Evolutionary conservation across 2,797 vertebrate genomes (phyloP), one percentile per base, ranked within the genome.

Genomic region (Arrhamphus sclerolepis): DNA sequence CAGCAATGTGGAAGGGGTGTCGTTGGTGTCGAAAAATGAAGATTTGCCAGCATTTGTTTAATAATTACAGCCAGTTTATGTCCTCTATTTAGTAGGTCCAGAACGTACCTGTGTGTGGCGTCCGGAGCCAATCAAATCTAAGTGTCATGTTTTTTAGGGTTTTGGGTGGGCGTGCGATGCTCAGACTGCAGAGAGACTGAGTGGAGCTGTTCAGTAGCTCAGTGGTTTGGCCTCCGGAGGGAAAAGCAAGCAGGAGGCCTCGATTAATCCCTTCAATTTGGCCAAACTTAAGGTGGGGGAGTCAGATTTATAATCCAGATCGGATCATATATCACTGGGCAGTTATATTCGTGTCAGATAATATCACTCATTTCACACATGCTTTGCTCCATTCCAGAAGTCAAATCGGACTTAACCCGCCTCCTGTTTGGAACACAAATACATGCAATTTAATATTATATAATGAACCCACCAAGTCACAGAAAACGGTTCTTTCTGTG

Each of bases 281-380:
- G 73, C 58, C 68, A 80, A 77, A 73, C 38, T n/a, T 56, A 40
- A 46, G 72, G 46, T 51, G 61, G 56, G 72, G 66, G 62, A 48
- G 81, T 75, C 66, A 82, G 78, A 82, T 77, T 66, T 73, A 66
- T 81, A 83, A 83, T 84, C 85, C 89, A 82, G 79, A 83, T 57
- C 31, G 56, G 84, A 85, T 88, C 64, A 62, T 77, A 66, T 84
- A 75, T 89, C 85, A 89, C 72, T 72, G 63, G 52, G 58, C 60
- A 74, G 79, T 81, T 56, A 58, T 68, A 62, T 74, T 74, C 71
- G 68, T 71, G 76, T 81, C 73, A 78, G 60, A 85, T 70, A 82
- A 80, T 74, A 61, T 40, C 70, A 48, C 34, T 44, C 46, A 60
- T 71, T 62, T 66, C 56, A 48, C 54, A 56, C 56, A 70, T 34